These are phyloP conservation scores for Enoplosus armatus DNA, from an alignment of 2,797 vertebrate genomes.

Conservation along the genomic window DNA sequence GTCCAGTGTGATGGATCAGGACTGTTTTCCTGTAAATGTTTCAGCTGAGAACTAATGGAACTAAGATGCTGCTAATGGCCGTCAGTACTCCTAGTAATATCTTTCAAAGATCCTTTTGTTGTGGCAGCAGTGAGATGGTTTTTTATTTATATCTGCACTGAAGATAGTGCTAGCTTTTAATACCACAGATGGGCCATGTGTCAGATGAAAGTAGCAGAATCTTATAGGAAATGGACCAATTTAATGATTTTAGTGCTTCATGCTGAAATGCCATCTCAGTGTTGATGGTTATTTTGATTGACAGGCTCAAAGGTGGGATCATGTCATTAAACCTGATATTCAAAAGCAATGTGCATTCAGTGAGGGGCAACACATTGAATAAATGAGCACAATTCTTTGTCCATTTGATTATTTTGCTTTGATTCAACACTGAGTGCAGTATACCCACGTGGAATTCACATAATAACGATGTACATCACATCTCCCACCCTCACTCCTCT, in stretches of 20 bases:
- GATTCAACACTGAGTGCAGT: background rate
- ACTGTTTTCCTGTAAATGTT: conserved; percentile 29
- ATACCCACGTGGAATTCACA: background rate
- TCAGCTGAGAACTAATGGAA: conserved; percentile 2
- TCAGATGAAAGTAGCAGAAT: conserved; percentile 3
- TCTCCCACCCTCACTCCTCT: background rate
- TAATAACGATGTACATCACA: background rate
- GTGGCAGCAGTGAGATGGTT: background rate
- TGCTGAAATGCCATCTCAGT: background rate
- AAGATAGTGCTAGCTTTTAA: background rate
- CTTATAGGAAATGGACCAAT: background rate
- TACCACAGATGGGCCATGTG: background rate
- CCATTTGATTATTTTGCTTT: background rate
- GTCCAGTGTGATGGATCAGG: background rate
- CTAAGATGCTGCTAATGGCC: conserved; percentile 23
- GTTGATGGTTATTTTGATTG: conserved; percentile 1
- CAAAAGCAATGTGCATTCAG: background rate
- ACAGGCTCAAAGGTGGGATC: background rate
- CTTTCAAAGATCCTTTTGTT: conserved; percentile 29
- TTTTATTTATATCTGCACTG: background rate
- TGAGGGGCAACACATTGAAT: background rate
- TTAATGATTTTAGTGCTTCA: background rate
- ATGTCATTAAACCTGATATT: background rate
- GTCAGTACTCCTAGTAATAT: conserved; percentile 11
- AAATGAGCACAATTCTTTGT: background rate